Percentiles rank a stretch among this genome's conserved stretches.
Conservation (phyloP, 2,113 vertebrate species). For the Plecturocebus donacophilus region DNA sequence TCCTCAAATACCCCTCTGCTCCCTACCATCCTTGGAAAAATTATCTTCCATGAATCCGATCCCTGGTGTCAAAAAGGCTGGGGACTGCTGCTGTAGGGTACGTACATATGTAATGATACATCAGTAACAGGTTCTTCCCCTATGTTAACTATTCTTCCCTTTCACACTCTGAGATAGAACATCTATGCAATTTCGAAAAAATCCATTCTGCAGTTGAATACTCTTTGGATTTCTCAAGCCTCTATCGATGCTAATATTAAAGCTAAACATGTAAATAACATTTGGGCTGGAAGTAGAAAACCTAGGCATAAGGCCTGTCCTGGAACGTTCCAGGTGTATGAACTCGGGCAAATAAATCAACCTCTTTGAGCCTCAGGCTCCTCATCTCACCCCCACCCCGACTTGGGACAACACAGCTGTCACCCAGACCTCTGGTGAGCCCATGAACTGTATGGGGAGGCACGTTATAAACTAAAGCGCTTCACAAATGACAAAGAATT, state of each 20-base stretch:
- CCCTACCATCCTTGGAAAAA: too few species aligned
- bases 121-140: background rate
- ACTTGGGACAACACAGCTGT: background rate
- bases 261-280: background rate
- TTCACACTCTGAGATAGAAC: background rate
- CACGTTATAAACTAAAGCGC: slow-evolving; percentile 12
- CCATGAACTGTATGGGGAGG: background rate
- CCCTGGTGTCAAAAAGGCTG: too few species aligned
- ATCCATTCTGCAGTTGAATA: background rate
- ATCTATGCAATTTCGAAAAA: background rate
- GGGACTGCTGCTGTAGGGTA: background rate
- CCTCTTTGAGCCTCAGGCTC: background rate
- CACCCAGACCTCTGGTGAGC: background rate
- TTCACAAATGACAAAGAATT: background rate
- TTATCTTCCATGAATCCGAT: too few species aligned
- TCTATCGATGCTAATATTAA: slow-evolving; percentile 6
- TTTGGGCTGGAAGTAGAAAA: slow-evolving; percentile 35
- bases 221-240: background rate
- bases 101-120: background rate
- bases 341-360: background rate
- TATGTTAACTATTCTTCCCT: background rate
- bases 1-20: too few species aligned
- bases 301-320: background rate
- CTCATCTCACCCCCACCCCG: background rate
- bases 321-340: background rate